Evolutionary conservation across 2,888 invertebrate genomes (phyloP), one percentile per base, ranked within the genome.

Genomic region (Byasa hedistus): DNA sequence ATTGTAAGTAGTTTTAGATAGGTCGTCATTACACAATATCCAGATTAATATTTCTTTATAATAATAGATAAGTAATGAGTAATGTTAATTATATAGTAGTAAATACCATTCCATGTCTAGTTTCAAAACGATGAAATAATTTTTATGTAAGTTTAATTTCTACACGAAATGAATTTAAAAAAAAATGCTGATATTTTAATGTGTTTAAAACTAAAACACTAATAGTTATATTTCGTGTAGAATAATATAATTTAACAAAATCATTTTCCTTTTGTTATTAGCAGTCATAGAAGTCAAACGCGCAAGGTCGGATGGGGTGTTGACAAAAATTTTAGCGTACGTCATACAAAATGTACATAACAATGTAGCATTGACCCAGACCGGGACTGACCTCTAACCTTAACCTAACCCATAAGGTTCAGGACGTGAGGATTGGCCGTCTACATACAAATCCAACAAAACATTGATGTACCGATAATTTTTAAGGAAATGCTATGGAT

Each of bases 331-430:
- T 75, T 71, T 71, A 72, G 74, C 74, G 75, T 73, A 79, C 80
- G 81, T 79, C 80, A 82, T 44, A 17, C 73, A 76, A 66, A 75
- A 83, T 85, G 79, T 82, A 80, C 84, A 87, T 86, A 83, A 89
- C 88, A 89, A 87, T 85, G 77, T 84, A 84, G 79, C 86, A 84
- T 84, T 86, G 90, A 84, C 86, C 89, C 69, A 77, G 78, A 73
- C 76, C 76, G 79, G 69, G 71, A 73, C 77, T 83, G 83, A 83
- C 84, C 85, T 78, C 57, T 79, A 78, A 79, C 79, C 83, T 80
- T 76, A 72, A 72, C 73, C 72, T 82, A 83, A 86, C 86, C 89
- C 83, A 83, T 84, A 78, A 81, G 81, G 76, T 72, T 79, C 82
- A 82, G 79, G 81, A 88, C 88, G 86, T 86, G 87, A 80, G 81